Conservation (phyloP, 2,113 vertebrate species). For the Philantomba maxwellii region DNA sequence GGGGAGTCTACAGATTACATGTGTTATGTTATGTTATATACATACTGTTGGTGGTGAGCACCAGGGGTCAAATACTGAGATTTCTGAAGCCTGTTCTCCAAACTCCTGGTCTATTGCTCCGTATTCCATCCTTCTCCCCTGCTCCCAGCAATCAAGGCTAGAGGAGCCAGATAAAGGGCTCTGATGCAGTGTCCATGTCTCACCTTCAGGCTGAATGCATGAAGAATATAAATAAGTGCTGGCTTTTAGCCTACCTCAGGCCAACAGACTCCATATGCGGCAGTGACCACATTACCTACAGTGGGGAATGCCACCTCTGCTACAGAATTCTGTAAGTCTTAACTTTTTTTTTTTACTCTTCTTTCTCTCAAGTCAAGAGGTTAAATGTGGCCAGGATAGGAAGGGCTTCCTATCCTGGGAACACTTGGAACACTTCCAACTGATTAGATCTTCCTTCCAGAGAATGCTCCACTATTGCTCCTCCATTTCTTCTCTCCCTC, state of each 20-base stretch:
- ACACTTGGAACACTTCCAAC: neutral
- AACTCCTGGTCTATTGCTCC: neutral
- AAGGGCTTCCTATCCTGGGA: too few species aligned
- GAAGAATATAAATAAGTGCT: neutral
- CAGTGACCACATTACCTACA: slow-evolving; percentile 47
- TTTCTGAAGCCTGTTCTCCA: neutral
- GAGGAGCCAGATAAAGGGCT: neutral
- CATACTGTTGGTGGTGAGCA: neutral
- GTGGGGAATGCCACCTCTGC: slow-evolving; percentile 45
- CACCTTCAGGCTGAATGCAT: neutral
- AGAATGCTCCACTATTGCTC: neutral
- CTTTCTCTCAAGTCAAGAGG: neutral
- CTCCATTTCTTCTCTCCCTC: neutral
- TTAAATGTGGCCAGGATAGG: neutral
- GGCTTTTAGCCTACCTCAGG: neutral
- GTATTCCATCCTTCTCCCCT: neutral
- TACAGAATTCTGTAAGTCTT: slow-evolving; percentile 39
- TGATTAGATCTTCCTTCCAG: neutral
- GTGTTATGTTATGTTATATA: neutral
- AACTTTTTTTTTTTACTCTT: neutral
- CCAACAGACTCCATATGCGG: slow-evolving; percentile 37
- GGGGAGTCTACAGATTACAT: neutral
- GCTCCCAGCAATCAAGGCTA: neutral
- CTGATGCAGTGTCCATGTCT: neutral
- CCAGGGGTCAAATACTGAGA: neutral